phyloP scores from a whole-genome alignment of 2,888 invertebrate species.

The Pardosa pseudoannulata region DNA sequence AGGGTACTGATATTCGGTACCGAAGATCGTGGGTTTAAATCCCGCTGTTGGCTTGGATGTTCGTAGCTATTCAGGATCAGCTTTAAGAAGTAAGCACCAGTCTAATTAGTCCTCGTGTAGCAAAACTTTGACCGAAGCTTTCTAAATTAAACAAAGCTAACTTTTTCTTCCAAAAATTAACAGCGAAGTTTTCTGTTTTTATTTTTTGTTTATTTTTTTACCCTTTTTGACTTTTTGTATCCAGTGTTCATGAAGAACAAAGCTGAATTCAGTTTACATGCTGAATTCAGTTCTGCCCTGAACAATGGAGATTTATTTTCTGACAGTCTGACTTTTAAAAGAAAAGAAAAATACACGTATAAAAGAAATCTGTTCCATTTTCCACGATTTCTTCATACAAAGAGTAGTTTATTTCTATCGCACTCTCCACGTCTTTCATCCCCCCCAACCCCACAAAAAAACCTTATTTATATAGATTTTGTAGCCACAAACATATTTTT shows the following conservation, averaged over 20 bases:
- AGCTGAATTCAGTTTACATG: not conserved
- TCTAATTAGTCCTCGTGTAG: no score
- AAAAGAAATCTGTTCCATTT: not conserved
- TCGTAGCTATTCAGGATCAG: no score
- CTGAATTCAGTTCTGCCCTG: not conserved
- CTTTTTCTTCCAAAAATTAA: no score
- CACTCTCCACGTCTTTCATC: constrained; percentile 1
- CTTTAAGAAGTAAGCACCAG: no score
- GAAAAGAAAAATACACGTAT: not conserved
- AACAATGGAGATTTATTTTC: constrained; percentile 6
- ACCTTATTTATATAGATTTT: not conserved
- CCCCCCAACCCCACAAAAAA: no score
- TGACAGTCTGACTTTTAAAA: not conserved
- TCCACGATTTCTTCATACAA: not conserved
- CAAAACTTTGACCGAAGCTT: no score
- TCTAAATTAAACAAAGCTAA: no score
- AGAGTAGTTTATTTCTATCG: not conserved
- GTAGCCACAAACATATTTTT: not conserved
- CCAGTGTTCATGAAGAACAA: not conserved
- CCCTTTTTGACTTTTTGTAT: not conserved
- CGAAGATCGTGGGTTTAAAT: no score
- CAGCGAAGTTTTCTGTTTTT: no score
- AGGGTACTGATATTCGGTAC: no score
- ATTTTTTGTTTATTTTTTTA: no score
- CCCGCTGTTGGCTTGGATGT: no score